phyloP scores from a whole-genome alignment of 2,888 invertebrate species.

The Strigamia maritima region DNA sequence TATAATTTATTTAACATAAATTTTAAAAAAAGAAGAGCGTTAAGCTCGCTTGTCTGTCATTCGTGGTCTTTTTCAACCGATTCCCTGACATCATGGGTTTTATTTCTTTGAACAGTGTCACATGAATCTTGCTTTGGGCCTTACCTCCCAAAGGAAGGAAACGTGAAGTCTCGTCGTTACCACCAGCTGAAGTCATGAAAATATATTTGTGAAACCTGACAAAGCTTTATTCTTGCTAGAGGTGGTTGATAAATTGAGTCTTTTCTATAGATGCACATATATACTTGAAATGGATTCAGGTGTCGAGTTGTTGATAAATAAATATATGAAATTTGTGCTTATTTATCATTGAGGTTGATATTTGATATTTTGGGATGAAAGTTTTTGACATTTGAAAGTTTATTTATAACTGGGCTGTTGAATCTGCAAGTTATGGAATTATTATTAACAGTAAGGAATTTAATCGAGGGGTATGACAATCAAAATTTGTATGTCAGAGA shows the following conservation, averaged over 20 bases:
- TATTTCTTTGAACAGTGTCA: conserved; percentile 36
- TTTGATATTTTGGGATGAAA: too few species aligned
- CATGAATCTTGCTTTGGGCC: conserved; percentile 20
- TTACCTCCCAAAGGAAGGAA: neutral
- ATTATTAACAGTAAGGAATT: too few species aligned
- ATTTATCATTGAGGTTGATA: neutral
- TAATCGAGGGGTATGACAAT: too few species aligned
- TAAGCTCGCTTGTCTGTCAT: neutral
- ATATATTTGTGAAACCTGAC: neutral
- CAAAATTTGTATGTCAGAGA: too few species aligned
- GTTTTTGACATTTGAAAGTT: too few species aligned
- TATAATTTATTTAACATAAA: neutral
- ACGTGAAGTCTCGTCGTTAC: neutral
- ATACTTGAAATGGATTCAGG: neutral
- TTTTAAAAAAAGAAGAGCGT: neutral
- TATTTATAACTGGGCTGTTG: too few species aligned
- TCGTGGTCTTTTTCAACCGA: neutral
- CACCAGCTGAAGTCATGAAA: neutral
- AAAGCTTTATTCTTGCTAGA: neutral
- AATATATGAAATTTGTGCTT: neutral
- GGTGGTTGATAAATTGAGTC: neutral
- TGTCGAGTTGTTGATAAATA: neutral
- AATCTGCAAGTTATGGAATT: too few species aligned
- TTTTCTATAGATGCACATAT: neutral
- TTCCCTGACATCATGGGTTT: neutral